Conservation (phyloP, 2,113 vertebrate species). For the Campylorhamphus procurvoides region DNA sequence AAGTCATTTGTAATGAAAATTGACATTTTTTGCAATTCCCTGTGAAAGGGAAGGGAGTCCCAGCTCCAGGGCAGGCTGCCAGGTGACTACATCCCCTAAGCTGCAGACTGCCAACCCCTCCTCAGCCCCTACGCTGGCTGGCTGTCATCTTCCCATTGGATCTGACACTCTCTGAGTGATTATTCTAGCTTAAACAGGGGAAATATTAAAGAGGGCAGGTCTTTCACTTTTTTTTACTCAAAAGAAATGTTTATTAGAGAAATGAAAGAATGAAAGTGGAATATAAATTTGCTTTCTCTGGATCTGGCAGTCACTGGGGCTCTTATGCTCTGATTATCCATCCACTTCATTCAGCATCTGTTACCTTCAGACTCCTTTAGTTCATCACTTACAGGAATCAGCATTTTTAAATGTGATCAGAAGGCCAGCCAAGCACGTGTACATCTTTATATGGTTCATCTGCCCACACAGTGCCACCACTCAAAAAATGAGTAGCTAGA, state of each 20-base stretch:
- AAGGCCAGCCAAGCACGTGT: not conserved
- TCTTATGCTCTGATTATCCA: not conserved
- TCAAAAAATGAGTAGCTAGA: not conserved
- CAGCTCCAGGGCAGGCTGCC: slow-evolving; percentile 2
- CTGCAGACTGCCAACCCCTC: not conserved
- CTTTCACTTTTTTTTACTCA: not conserved
- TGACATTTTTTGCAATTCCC: not conserved
- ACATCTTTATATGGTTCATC: not conserved
- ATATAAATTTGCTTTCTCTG: not conserved
- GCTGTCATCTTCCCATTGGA: not conserved
- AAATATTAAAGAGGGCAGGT: not conserved
- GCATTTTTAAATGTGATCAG: not conserved
- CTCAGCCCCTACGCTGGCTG: not conserved
- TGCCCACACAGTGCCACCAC: not conserved
- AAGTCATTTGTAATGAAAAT: slow-evolving; percentile 36
- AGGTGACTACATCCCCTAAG: not conserved
- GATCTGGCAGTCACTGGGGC: not conserved
- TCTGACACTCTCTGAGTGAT: not conserved
- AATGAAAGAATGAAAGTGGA: not conserved
- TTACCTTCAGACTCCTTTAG: not conserved
- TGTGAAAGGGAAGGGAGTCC: not conserved
- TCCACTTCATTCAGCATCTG: not conserved
- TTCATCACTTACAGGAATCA: not conserved
- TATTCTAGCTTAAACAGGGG: not conserved
- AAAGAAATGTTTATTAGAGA: not conserved